A percentile compares a stretch with the other conserved stretches of the same genome.
phyloP scores from a whole-genome alignment of 30 jellyfish, hydroid and myxozoan species.

The Catostylus mosaicus region DNA sequence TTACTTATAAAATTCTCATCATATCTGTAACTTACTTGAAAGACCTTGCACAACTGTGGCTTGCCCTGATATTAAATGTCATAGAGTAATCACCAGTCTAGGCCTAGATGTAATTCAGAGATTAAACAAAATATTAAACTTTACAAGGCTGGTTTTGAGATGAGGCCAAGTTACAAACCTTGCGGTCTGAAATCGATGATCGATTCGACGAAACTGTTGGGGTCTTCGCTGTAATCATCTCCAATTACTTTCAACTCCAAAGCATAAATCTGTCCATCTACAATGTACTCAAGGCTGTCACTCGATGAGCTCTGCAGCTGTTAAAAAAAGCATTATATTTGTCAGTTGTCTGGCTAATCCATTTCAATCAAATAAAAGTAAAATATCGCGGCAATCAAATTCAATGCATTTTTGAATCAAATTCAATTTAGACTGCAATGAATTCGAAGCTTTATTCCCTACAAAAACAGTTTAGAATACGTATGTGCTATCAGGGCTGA shows the following conservation, averaged over 20 bases:
- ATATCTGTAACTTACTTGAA: too few species aligned
- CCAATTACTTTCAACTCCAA: slow-evolving; percentile 85
- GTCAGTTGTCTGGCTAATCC: not conserved
- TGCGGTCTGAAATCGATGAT: slow-evolving; percentile 82
- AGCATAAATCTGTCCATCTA: slow-evolving; percentile 95
- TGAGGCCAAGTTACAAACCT: slow-evolving; percentile 49
- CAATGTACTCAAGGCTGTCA: slow-evolving; percentile 89
- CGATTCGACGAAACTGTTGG: slow-evolving; percentile 48
- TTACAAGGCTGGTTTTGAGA: not conserved
- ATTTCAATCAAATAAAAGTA: not conserved
- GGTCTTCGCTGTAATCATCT: slow-evolving; percentile 62
- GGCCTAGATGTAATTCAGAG: too few species aligned
- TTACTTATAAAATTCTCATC: too few species aligned
- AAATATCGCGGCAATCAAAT: too few species aligned
- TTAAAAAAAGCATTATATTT: not conserved
- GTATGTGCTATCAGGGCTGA: too few species aligned
- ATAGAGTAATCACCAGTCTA: too few species aligned
- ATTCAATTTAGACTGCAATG: too few species aligned
- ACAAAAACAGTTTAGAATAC: too few species aligned
- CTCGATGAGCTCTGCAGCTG: slow-evolving; percentile 96
- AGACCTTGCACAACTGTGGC: too few species aligned
- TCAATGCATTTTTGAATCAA: too few species aligned
- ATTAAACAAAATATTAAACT: not conserved
- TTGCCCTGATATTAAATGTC: too few species aligned
- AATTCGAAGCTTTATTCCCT: too few species aligned